These are phyloP conservation scores for Dreissena rostriformis DNA, from an alignment of 1,140 invertebrate genomes.

Conservation along the genomic window DNA sequence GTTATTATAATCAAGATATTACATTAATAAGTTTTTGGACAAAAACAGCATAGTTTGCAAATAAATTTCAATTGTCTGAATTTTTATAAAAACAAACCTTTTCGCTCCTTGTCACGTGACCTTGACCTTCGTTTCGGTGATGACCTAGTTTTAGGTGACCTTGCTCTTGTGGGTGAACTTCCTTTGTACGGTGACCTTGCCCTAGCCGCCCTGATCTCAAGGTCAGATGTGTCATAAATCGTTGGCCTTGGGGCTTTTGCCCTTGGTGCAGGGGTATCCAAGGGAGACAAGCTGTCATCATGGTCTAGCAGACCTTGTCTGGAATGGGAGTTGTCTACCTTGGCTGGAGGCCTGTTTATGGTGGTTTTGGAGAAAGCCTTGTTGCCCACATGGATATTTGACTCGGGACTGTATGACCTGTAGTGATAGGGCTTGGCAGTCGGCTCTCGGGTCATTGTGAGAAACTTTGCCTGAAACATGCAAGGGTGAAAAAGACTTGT, in stretches of 20 bases:
- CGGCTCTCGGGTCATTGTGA: conserved; percentile 44
- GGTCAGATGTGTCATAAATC: conserved; percentile 48
- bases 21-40: no score
- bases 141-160: conserved; percentile 32
- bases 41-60: no score
- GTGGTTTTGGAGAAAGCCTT: conserved; percentile 57
- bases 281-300: conserved; percentile 37
- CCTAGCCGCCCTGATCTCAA: conserved; percentile 20
- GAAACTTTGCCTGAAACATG: conserved; percentile 33
- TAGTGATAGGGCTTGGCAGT: conserved; percentile 3
- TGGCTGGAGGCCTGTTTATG: conserved; percentile 31
- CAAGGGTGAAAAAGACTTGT: no score
- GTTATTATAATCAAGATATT: no score
- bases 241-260: conserved; percentile 49
- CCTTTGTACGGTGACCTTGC: conserved; percentile 37
- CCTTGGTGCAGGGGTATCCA: conserved; percentile 54
- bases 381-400: conserved; percentile 15
- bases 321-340: conserved; percentile 32
- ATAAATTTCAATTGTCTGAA: no score
- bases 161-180: conserved; percentile 26
- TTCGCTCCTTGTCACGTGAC: conserved; percentile 39
- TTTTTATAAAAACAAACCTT: conserved; percentile 19
- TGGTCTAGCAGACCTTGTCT: conserved; percentile 13
- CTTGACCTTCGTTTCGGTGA: conserved; percentile 42
- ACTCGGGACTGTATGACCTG: conserved; percentile 50